These are phyloP conservation scores for Zaprionus gabonicus DNA, from an alignment of 1,140 invertebrate species.

Conservation along the genomic window DNA sequence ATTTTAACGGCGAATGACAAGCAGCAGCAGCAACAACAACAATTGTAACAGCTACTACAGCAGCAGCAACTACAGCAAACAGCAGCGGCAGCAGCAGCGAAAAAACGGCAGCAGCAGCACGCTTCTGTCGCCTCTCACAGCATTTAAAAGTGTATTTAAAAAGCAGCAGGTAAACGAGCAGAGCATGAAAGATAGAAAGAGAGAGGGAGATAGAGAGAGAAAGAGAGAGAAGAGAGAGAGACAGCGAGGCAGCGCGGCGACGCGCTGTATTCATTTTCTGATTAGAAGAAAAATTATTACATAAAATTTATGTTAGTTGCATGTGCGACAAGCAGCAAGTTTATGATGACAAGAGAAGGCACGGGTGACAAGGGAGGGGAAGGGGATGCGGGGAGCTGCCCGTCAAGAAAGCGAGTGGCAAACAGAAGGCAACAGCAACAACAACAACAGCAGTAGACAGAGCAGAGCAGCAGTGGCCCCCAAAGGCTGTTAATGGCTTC, in stretches of 20 bases:
- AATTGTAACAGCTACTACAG: neutral
- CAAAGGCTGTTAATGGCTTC: slow-evolving; percentile 77
- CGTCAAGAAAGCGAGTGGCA: slow-evolving; percentile 42
- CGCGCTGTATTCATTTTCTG: slow-evolving; percentile 64
- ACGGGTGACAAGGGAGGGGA: neutral
- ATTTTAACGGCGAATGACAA: slow-evolving; percentile 82
- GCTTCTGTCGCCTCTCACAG: slow-evolving; percentile 57
- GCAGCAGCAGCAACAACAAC: slow-evolving; percentile 53
- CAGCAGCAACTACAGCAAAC: slow-evolving; percentile 19
- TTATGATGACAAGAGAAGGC: slow-evolving; percentile 30
- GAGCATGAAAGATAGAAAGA: neutral
- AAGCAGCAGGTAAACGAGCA: slow-evolving; percentile 8
- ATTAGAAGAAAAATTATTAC: slow-evolving; percentile 81
- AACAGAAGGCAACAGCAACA: slow-evolving; percentile 29
- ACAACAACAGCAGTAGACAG: neutral
- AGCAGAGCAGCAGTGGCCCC: slow-evolving; percentile 27
- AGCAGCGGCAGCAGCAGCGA: slow-evolving; percentile 20
- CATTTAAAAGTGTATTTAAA: slow-evolving; percentile 77
- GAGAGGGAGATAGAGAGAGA: slow-evolving; percentile 3
- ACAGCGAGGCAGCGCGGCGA: neutral
- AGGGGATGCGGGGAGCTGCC: neutral
- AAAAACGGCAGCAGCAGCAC: slow-evolving; percentile 37
- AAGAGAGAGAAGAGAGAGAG: neutral
- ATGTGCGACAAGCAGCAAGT: slow-evolving; percentile 50
- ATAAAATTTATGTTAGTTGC: slow-evolving; percentile 80